Evolutionary conservation across 1,140 invertebrate species (phyloP), one percentile per base, ranked within the genome.

Genomic region (Drosophila pectinifera): DNA sequence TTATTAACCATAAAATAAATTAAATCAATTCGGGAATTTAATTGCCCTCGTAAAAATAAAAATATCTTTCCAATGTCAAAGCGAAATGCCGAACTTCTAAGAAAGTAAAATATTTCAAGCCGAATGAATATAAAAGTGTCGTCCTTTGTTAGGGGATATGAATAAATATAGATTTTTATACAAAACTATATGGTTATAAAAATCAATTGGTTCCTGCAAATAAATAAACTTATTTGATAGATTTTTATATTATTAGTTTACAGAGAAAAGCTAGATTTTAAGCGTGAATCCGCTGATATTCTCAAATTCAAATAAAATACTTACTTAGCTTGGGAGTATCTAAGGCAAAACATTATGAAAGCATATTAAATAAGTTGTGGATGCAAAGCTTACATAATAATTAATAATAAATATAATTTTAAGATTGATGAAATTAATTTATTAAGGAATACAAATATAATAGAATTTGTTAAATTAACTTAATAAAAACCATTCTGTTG

Each of bases 1-100:
- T 89, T 89, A 89, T 89, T 80, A 89, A 70, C 84, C 79, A 89
- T 89, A 78, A 89, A 89, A 88, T 88, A 88, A 88, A 89, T 89
- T 80, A 89, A 89, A 89, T 89, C 84, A 89, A 89, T 84, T 89
- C 80, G 51, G 61, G 58, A 70, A 89, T 89, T 89, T 89, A 89
- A 89, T 89, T 89, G 84, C 80, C 54, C 43, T 89, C 84, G 85
- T 89, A 89, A 89, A 89, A 84, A 46, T 31, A 31, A 56, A 75
- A 82, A 72, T 57, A 67, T 48, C 49, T 70, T 56, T 46, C 28
- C 20, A 62, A 41, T 59, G 24, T 20, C 54, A 34, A 59, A 53
- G 34, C 41, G 20, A 62, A 63, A 56, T 26, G 64, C 20, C 0
- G 48, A 69, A 57, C 34, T 70, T 48, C 34, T 20, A n/a, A 26